phyloP scores from a whole-genome alignment of 2,797 vertebrate species.

The Tragelaphus oryx region DNA sequence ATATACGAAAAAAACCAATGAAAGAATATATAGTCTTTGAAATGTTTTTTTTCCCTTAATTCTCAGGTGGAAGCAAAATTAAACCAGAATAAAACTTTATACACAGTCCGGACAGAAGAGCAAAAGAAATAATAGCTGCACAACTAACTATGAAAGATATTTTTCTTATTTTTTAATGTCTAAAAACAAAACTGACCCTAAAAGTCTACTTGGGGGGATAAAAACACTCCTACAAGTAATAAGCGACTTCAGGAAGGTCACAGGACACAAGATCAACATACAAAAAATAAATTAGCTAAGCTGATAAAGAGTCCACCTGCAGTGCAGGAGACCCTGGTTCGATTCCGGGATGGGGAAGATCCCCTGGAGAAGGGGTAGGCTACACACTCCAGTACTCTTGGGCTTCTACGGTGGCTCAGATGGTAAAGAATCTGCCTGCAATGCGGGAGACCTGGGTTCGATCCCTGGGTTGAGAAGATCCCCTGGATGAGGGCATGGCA shows the following conservation, averaged over 20 bases:
- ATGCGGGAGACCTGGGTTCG: too few relatives aligned
- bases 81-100: not conserved
- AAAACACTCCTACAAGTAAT: not conserved
- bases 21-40: not conserved
- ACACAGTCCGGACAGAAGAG: not conserved
- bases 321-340: too few relatives aligned
- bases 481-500: too few relatives aligned
- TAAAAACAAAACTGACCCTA: conserved; percentile 23
- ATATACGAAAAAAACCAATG: not conserved
- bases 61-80: not conserved
- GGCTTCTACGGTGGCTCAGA: too few relatives aligned
- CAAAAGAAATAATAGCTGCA: not conserved
- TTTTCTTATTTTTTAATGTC: not conserved
- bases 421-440: too few relatives aligned
- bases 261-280: not conserved
- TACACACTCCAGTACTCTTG: too few relatives aligned
- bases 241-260: not conserved
- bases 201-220: not conserved
- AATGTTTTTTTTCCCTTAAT: not conserved
- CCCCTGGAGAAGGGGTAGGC: too few relatives aligned
- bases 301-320: too few relatives aligned
- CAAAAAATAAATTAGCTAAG: not conserved
- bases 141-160: not conserved
- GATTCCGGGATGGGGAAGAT: too few relatives aligned
- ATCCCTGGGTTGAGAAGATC: too few relatives aligned